These are phyloP conservation scores for Eilema caniola DNA, from an alignment of 2,888 invertebrate genomes.

Conservation along the genomic window DNA sequence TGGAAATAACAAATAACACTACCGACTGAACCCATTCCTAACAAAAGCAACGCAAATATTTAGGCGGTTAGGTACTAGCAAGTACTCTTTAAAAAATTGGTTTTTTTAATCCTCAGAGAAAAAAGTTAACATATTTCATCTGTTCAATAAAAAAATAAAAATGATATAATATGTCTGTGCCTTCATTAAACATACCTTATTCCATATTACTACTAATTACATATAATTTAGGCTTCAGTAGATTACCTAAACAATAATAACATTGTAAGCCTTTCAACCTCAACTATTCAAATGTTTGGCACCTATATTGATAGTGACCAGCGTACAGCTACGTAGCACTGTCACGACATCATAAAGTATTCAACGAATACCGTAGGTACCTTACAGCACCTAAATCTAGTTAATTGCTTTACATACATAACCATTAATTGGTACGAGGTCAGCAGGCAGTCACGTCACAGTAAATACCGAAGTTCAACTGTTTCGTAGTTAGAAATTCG, in stretches of 20 bases:
- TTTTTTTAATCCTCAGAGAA: too few relatives aligned
- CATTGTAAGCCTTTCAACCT: not conserved
- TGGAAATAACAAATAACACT: too few relatives aligned
- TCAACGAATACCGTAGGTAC: not conserved
- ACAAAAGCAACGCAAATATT: too few relatives aligned
- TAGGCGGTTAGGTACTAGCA: too few relatives aligned
- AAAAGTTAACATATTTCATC: too few relatives aligned
- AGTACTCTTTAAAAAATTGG: too few relatives aligned
- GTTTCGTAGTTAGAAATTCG: too few relatives aligned
- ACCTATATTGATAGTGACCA: not conserved
- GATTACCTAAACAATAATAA: not conserved
- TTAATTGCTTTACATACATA: conserved; percentile 1
- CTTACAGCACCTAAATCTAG: not conserved
- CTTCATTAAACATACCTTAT: too few relatives aligned
- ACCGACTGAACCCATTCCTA: too few relatives aligned
- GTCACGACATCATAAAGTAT: not conserved
- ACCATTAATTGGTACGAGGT: not conserved
- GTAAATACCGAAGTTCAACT: not conserved
- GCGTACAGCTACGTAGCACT: not conserved
- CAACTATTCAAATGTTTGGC: not conserved
- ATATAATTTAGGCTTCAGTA: not conserved
- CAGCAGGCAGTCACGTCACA: not conserved
- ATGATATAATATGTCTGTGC: too few relatives aligned
- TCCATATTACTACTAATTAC: not conserved
- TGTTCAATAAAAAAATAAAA: too few relatives aligned